Evolutionary conservation across 2,797 vertebrate species (phyloP).

Genomic region (Gouania willdenowi): DNA sequence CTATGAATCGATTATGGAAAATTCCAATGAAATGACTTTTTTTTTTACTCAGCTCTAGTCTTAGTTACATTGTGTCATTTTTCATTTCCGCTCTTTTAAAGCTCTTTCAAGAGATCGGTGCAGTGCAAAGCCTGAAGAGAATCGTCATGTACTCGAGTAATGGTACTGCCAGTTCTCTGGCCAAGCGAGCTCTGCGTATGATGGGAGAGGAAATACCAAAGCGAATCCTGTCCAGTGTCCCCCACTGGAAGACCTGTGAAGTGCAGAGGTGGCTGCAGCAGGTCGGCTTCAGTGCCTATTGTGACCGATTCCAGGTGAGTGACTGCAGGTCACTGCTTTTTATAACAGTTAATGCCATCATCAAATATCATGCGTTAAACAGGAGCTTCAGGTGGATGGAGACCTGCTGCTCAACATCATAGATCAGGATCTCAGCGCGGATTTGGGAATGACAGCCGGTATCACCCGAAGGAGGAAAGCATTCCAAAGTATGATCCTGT

Average conservation of each 20-base stretch:
- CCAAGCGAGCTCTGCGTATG: constrained; percentile 84
- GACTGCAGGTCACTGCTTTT: too few relatives aligned
- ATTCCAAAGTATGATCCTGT: neutral
- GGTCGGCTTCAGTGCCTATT: constrained; percentile 85
- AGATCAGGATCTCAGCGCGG: constrained; percentile 81
- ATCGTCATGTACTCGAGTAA: constrained; percentile 93
- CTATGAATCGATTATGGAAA: too few relatives aligned
- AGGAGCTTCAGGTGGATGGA: constrained; percentile 95
- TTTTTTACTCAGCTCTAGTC: too few relatives aligned
- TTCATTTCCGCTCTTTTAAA: too few relatives aligned
- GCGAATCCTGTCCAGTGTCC: constrained; percentile 85
- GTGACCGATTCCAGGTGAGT: constrained; percentile 85
- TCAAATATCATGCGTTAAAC: neutral
- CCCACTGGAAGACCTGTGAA: constrained; percentile 92
- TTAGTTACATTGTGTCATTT: constrained; percentile 7
- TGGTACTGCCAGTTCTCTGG: constrained; percentile 83
- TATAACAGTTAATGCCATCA: too few relatives aligned
- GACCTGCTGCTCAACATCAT: constrained; percentile 90
- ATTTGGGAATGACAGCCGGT: constrained; percentile 84
- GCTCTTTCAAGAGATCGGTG: constrained; percentile 96
- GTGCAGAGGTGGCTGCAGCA: constrained; percentile 96
- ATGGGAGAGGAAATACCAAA: constrained; percentile 90
- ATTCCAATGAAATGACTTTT: too few relatives aligned
- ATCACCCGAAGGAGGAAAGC: constrained; percentile 87
- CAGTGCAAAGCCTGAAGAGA: constrained; percentile 91